These are phyloP conservation scores for Xenotilapia flavipinnis DNA, from an alignment of 2,113 vertebrate species.

Conservation along the genomic window DNA sequence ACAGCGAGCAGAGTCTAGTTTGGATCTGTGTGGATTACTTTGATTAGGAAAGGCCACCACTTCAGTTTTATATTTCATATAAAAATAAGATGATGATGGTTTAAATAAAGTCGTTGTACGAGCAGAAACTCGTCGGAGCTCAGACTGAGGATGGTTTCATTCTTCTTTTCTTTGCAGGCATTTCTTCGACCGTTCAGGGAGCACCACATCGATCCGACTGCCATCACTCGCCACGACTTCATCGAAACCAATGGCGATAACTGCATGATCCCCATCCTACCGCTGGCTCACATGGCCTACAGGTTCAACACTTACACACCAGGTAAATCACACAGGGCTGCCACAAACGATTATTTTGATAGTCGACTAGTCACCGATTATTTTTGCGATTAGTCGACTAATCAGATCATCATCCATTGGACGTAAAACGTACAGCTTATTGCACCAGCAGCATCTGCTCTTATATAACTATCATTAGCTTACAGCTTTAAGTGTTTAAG, in stretches of 20 bases:
- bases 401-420: too few species aligned
- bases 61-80: not conserved
- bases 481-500: too few species aligned
- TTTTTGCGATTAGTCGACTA: too few species aligned
- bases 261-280: constrained; percentile 75
- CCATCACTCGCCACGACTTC: constrained; percentile 76
- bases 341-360: too few species aligned
- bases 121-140: not conserved
- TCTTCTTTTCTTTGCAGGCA: constrained; percentile 48
- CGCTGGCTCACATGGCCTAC: constrained; percentile 72
- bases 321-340: constrained; percentile 58
- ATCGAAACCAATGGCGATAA: constrained; percentile 79
- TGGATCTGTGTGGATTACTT: not conserved
- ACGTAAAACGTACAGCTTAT: too few species aligned
- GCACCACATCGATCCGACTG: constrained; percentile 77
- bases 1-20: not conserved
- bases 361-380: too few species aligned
- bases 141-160: too few species aligned
- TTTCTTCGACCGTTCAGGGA: constrained; percentile 76
- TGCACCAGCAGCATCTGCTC: too few species aligned
- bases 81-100: not conserved
- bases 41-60: not conserved
- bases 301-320: constrained; percentile 68
- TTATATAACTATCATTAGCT: too few species aligned
- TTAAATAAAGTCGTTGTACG: not conserved